Conservation (phyloP, 2,888 invertebrate species). For the Drosophila pseudotalamancana region DNA sequence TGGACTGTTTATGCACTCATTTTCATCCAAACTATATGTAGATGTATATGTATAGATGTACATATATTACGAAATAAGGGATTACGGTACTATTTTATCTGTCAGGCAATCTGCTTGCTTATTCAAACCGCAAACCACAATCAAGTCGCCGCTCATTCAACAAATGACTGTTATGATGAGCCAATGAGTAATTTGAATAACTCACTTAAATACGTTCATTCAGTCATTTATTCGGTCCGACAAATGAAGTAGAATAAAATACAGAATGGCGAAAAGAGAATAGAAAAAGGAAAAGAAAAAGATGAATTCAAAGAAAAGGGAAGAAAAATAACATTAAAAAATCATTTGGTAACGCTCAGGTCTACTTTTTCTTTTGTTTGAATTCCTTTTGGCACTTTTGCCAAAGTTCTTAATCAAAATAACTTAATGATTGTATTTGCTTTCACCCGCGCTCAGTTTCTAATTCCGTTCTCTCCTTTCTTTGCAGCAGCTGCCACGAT, state of each 20-base stretch:
- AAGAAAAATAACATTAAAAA: conserved; percentile 45
- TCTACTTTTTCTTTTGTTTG: neutral
- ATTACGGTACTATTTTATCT: neutral
- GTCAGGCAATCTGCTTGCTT: conserved; percentile 1
- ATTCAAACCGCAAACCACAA: conserved; percentile 15
- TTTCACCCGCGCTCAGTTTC: conserved; percentile 49
- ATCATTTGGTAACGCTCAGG: conserved; percentile 25
- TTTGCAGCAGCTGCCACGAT: conserved; percentile 50
- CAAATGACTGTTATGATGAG: conserved; percentile 5
- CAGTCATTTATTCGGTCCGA: neutral
- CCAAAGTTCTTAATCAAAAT: conserved; percentile 77
- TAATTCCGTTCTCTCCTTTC: conserved; percentile 36
- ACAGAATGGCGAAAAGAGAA: conserved; percentile 3
- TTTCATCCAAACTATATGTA: neutral
- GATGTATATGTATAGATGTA: neutral
- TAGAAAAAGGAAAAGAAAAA: conserved; percentile 4
- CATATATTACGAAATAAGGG: neutral
- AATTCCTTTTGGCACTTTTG: conserved; percentile 62
- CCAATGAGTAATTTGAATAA: conserved; percentile 17
- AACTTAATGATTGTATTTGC: conserved; percentile 80
- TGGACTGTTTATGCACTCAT: conserved; percentile 37
- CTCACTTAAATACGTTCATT: conserved; percentile 4
- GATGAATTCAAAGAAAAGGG: conserved; percentile 19
- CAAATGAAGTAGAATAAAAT: neutral
- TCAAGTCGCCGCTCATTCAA: conserved; percentile 4